Evolutionary conservation across 2,113 vertebrate genomes (phyloP).

Genomic region (Chiloscyllium plagiosum): DNA sequence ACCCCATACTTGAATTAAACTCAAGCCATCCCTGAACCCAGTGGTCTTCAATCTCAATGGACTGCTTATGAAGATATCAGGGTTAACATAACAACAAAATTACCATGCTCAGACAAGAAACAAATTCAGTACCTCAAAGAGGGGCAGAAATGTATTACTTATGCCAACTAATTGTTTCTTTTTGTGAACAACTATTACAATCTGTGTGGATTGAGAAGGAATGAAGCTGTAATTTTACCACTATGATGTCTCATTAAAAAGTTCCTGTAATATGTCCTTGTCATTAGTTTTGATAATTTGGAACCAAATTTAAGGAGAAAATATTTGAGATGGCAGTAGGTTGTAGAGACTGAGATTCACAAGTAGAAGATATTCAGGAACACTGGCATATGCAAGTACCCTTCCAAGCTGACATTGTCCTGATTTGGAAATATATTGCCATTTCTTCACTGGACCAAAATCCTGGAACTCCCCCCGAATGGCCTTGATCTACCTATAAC

Average conservation of each 20-base stretch:
- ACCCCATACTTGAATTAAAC: background rate
- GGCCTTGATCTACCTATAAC: too few species aligned
- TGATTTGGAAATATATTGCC: too few species aligned
- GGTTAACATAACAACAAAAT: background rate
- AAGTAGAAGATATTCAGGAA: background rate
- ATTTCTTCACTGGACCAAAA: too few species aligned
- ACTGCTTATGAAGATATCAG: background rate
- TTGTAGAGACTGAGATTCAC: background rate
- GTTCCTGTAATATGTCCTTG: background rate
- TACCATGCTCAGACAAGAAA: background rate
- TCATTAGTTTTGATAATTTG: background rate
- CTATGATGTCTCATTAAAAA: background rate
- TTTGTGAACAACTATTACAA: background rate
- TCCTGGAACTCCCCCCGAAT: too few species aligned
- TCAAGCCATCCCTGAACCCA: background rate
- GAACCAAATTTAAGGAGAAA: background rate
- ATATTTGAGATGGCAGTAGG: background rate
- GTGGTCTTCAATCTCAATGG: background rate
- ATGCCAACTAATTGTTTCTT: background rate
- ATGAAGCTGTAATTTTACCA: background rate
- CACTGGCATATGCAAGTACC: too few species aligned
- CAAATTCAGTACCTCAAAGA: background rate
- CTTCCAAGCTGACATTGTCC: too few species aligned
- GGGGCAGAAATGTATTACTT: background rate
- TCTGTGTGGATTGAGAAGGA: background rate